Evolutionary conservation across 2,797 vertebrate genomes (phyloP), one percentile per base, ranked within the genome.

Genomic region (Sternotherus odoratus): DNA sequence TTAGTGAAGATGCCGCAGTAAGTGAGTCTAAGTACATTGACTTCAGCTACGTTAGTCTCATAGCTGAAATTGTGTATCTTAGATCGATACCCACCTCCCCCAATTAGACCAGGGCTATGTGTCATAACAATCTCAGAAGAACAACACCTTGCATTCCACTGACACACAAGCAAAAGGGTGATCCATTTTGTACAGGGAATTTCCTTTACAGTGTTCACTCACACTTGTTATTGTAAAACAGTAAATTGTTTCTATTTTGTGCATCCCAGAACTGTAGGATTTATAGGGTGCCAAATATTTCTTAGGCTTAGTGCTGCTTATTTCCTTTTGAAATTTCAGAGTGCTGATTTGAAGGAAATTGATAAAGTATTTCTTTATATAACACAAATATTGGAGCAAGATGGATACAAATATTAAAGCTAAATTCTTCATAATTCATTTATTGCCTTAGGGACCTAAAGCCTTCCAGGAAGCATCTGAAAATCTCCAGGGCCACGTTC

Each of bases 281-380:
- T 36, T 33, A 2, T 0, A 26, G 1, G 12, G 36, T 43, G 33
- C 69, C 26, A 77, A 81, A 60, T 6, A 51, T 21, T 36, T 51
- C 49, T n/a, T 8, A 43, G 17, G 69, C 83, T 56, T 48, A 85
- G 8, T 16, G 36, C 11, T 81, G 57, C 50, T 43, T 28, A 6
- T 8, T 54, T 80, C 50, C 48, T 95, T 91, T 72, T 48, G 54
- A 75, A 91, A 81, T 77, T 53, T 77, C 66, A 91, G 24, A 74
- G 79, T 6, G 81, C 21, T 79, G 43, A 54, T 30, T 8, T 0
- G 1, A 48, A 79, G 23, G 26, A 74, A 74, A 74, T 46, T 23
- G 24, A 10, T 74, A 74, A 39, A 43, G 36, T 74, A 33, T 28
- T 56, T 39, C 79, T 91, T 88, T 75, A 91, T 3, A 0, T 21